Base-by-base conservation (phyloP, 2,797 vertebrate species). In the Anguilla anguilla region DNA sequence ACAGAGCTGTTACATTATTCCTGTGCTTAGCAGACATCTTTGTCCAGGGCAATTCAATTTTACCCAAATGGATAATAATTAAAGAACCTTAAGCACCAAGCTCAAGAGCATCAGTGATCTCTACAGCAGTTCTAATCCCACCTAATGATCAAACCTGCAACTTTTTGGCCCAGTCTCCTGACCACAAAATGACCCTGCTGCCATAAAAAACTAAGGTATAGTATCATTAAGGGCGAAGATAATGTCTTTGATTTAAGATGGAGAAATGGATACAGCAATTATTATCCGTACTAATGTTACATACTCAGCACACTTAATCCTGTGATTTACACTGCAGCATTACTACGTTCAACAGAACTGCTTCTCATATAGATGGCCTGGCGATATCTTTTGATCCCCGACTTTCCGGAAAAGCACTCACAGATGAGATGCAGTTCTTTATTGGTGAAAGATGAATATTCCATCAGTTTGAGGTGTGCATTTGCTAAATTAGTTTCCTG, bases 401-500 rank as follows among this genome's bases (percentile, higher is more conserved):
- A 61, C 83, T 59, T 57, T 82, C 39, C 28, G 61, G 55, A 84
- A 59, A 6, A 57, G 51, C 55, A 53, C 83, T 84, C 83, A 6
- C 17, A 84, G 59, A 84, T 22, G 53, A 59, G 55, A 61, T 35
- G 55, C 83, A 57, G 10, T 28, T 55, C 28, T 35, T 84, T 35
- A 51, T 43, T 43, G 55, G n/a, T 35, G 17, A 59, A 61, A 85
- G 53, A 85, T 85, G 82, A 87, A 87, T 57, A 74, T 72, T 22
- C 72, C 74, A 43, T 57, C 31, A 35, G 51, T 31, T 77, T 13
- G 46, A 46, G 51, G 19, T 35, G n/a, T 84, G 49, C 86, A 87
- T 87, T 87, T 83, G 72, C 43, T 43, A 84, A 87, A 72, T 85
- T 85, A 77, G 31, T 25, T 87, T 55, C 39, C 2, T 25, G 17